phyloP scores from a whole-genome alignment of 2,113 vertebrate genomes.

The Syrrhaptes paradoxus region DNA sequence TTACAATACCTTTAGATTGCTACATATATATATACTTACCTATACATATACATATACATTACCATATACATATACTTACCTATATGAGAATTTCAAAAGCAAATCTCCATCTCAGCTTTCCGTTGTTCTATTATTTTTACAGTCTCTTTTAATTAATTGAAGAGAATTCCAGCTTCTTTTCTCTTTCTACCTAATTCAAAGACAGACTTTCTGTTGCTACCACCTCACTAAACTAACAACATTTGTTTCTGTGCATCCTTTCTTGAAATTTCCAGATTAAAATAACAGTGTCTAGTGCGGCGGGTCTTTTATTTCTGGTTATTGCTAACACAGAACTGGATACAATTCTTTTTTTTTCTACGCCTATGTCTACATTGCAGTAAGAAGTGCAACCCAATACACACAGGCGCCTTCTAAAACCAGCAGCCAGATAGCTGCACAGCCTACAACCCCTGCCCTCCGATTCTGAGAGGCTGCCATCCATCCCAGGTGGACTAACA shows the following conservation, averaged over 20 bases:
- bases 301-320: not conserved
- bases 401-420: not conserved
- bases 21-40: no score
- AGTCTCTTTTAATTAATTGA: not conserved
- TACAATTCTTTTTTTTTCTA: not conserved
- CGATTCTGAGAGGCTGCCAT: fast-evolving
- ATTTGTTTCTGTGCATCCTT: not conserved
- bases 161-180: not conserved
- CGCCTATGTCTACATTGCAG: not conserved
- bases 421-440: not conserved
- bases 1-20: not conserved
- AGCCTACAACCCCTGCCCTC: not conserved
- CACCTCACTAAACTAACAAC: not conserved
- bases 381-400: not conserved
- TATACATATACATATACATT: no score
- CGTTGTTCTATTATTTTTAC: not conserved
- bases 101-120: not conserved
- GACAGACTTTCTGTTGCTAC: not conserved
- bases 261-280: not conserved
- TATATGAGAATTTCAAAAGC: not conserved
- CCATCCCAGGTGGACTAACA: not conserved
- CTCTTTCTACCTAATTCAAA: not conserved
- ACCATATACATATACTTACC: no score
- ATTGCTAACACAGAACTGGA: not conserved
- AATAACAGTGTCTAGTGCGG: not conserved